Percentiles rank a stretch among this genome's conserved stretches.
These are phyloP conservation scores for Lottia gigantea DNA, from an alignment of 2,888 invertebrate genomes.

Conservation along the genomic window DNA sequence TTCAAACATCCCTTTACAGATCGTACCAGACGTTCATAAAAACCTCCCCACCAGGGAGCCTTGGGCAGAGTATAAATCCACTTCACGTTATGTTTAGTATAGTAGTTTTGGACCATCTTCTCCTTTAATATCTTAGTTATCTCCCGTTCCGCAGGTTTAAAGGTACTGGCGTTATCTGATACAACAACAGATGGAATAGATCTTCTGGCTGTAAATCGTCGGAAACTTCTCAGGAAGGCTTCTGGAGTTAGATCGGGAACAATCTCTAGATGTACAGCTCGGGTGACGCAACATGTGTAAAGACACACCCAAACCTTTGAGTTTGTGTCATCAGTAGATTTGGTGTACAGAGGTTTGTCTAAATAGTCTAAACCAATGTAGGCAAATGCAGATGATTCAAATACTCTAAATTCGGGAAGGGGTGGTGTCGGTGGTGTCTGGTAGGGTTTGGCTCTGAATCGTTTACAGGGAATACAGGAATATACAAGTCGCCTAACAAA, in stretches of 20 bases:
- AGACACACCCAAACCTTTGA: neutral
- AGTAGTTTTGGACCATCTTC: neutral
- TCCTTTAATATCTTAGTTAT: neutral
- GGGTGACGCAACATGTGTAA: neutral
- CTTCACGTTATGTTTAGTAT: neutral
- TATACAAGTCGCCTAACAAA: neutral
- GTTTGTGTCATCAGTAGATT: neutral
- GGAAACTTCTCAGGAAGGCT: neutral
- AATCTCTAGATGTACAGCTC: neutral
- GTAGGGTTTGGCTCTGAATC: neutral
- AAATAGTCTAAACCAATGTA: neutral
- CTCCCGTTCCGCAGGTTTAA: neutral
- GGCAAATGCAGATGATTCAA: neutral
- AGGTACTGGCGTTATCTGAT: neutral
- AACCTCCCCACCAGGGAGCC: too few species aligned
- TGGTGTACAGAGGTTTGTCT: neutral
- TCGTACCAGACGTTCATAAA: too few species aligned
- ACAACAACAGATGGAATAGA: neutral
- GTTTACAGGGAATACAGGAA: neutral
- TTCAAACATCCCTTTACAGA: too few species aligned
- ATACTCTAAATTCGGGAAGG: neutral
- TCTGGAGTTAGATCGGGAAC: neutral
- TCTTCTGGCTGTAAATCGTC: neutral
- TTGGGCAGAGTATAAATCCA: slow-evolving; percentile 2
- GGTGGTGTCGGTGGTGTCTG: neutral